phyloP scores from a whole-genome alignment of 2,888 invertebrate genomes.

The Cosmorhoe ocellata region DNA sequence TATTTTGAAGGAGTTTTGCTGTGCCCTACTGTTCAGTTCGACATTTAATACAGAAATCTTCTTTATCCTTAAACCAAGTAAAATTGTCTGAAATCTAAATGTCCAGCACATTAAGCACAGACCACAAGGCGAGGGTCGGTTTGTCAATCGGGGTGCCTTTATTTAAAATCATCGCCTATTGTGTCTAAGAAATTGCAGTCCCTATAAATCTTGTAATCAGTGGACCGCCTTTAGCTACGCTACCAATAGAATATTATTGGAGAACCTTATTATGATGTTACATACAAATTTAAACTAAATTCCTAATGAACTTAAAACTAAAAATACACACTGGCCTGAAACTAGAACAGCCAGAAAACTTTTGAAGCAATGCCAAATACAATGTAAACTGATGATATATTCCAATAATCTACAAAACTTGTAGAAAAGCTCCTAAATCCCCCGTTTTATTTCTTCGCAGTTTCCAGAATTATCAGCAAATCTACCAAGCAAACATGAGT shows the following conservation, averaged over 20 bases:
- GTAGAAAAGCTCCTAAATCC: constrained; percentile 48
- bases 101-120: constrained; percentile 81
- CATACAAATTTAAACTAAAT: too few species aligned
- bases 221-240: constrained; percentile 18
- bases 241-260: constrained; percentile 13
- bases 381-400: not conserved
- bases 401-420: constrained; percentile 28
- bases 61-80: constrained; percentile 7
- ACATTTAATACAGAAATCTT: too few species aligned
- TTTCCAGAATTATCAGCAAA: constrained; percentile 67
- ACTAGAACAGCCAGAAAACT: too few species aligned
- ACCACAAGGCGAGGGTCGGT: constrained; percentile 57
- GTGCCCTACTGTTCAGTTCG: too few species aligned
- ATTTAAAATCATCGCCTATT: constrained; percentile 75
- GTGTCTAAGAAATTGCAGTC: constrained; percentile 55
- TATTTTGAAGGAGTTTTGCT: too few species aligned
- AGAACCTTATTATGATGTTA: not conserved
- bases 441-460: constrained; percentile 63
- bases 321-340: too few species aligned
- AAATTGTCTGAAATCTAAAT: constrained; percentile 64
- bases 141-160: constrained; percentile 68
- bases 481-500: constrained; percentile 73
- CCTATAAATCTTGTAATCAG: constrained; percentile 34
- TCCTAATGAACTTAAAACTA: too few species aligned
- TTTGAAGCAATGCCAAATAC: not conserved